phyloP scores from a whole-genome alignment of 1,140 invertebrate species.

The Apocrypta bakeri region DNA sequence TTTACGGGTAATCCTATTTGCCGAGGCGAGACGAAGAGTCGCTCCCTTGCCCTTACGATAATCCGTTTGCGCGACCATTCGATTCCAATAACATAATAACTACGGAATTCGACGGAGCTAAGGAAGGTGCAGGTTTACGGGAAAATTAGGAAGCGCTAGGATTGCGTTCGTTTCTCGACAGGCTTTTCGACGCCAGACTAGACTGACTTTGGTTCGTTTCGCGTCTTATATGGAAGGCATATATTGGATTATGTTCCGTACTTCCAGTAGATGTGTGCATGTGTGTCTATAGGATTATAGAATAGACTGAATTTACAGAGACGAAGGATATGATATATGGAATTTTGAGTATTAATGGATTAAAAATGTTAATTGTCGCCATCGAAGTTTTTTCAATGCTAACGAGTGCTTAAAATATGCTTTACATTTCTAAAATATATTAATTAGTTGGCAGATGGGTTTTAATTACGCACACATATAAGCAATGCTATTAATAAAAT shows the following conservation, averaged over 20 bases:
- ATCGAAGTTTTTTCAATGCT: too few species aligned
- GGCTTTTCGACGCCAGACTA: neutral
- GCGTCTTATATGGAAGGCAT: constrained; percentile 7
- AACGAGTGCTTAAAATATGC: too few species aligned
- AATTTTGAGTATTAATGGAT: too few species aligned
- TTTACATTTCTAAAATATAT: too few species aligned
- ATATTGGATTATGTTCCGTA: constrained; percentile 6
- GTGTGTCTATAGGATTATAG: neutral
- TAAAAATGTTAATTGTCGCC: too few species aligned
- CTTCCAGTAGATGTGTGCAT: too few species aligned
- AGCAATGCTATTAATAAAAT: too few species aligned
- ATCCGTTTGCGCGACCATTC: constrained; percentile 61
- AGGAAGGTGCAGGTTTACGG: constrained; percentile 1
- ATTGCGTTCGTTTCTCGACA: constrained; percentile 48
- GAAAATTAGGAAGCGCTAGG: constrained; percentile 62
- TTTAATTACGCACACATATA: too few species aligned
- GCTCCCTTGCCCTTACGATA: constrained; percentile 55
- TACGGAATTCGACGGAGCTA: constrained; percentile 58
- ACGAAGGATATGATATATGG: neutral
- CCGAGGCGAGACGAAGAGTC: constrained; percentile 47
- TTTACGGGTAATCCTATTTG: constrained; percentile 58
- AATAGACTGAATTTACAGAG: neutral
- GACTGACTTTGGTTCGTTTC: neutral
- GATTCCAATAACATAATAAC: constrained; percentile 65
- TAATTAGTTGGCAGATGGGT: too few species aligned